A percentile compares a stretch with the other conserved stretches of the same genome.
Evolutionary conservation across 2,113 vertebrate species (phyloP).

Genomic region (Oxyura jamaicensis): DNA sequence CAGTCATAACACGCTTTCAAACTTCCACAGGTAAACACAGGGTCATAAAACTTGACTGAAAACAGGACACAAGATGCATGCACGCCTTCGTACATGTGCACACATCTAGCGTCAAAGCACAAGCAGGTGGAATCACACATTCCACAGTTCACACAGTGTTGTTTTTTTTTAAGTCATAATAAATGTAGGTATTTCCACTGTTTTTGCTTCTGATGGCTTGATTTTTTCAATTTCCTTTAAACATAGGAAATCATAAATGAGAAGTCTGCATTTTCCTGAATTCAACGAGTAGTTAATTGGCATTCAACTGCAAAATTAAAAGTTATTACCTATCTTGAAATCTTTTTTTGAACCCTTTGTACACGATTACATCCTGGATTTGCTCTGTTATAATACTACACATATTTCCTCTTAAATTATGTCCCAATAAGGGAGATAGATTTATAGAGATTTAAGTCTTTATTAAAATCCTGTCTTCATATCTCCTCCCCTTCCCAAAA

Average conservation of each 20-base stretch:
- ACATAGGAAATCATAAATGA: not conserved
- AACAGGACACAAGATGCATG: not conserved
- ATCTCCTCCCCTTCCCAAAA: not conserved
- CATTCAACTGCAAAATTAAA: not conserved
- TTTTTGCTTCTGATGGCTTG: not conserved
- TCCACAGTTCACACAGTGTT: not conserved
- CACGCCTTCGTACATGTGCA: not conserved
- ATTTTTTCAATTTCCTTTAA: not conserved
- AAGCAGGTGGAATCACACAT: not conserved
- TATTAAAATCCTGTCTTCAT: not conserved
- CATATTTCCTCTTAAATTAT: not conserved
- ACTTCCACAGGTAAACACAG: not conserved
- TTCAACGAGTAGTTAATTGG: not conserved
- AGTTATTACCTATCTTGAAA: not conserved
- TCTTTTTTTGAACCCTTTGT: not conserved
- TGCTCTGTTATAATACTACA: not conserved
- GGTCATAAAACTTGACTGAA: not conserved
- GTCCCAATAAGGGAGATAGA: not conserved
- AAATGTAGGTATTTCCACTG: not conserved
- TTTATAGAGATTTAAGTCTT: not conserved
- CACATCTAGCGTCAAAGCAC: not conserved
- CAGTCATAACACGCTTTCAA: not conserved
- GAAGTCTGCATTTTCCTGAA: not conserved
- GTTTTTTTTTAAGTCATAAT: not conserved
- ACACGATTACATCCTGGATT: not conserved